Conservation (phyloP, 1,140 invertebrate species). For the Myzus persicae region DNA sequence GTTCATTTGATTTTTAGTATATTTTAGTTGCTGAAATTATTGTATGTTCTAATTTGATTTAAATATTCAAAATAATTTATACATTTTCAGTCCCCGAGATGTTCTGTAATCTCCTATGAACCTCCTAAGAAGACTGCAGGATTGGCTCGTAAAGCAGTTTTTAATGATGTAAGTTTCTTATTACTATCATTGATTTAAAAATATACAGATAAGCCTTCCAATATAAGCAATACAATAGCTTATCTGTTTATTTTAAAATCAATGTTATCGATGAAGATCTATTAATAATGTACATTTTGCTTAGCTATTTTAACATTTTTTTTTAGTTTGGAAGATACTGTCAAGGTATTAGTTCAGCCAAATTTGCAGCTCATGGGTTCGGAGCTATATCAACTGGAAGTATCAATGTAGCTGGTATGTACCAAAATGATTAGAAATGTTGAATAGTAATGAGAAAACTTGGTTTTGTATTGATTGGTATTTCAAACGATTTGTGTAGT, state of each 20-base stretch:
- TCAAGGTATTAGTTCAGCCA: slow-evolving; percentile 57
- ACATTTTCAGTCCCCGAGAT: slow-evolving; percentile 68
- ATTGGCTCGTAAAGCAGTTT: slow-evolving; percentile 66
- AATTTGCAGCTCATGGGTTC: slow-evolving; percentile 54
- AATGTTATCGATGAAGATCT: too few relatives aligned
- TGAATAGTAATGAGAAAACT: background rate
- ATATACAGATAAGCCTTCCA: too few relatives aligned
- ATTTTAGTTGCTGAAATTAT: background rate
- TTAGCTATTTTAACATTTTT: background rate
- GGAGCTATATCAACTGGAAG: slow-evolving; percentile 46
- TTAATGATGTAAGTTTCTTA: slow-evolving; percentile 55
- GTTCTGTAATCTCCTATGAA: slow-evolving; percentile 74
- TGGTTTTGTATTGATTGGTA: background rate
- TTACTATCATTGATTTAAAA: too few relatives aligned
- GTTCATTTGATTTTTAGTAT: background rate
- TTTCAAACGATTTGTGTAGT: background rate
- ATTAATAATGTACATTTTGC: slow-evolving; percentile 6
- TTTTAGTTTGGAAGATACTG: slow-evolving; percentile 53
- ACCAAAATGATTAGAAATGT: background rate
- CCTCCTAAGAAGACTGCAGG: slow-evolving; percentile 68
- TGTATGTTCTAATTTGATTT: background rate
- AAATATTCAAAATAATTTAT: background rate
- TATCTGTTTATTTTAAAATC: too few relatives aligned
- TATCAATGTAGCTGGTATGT: slow-evolving; percentile 57
- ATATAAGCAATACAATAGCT: too few relatives aligned